A percentile compares a stretch with the other conserved stretches of the same genome.
phyloP scores from a whole-genome alignment of 1,140 invertebrate species.

The Oryctes rhinoceros region DNA sequence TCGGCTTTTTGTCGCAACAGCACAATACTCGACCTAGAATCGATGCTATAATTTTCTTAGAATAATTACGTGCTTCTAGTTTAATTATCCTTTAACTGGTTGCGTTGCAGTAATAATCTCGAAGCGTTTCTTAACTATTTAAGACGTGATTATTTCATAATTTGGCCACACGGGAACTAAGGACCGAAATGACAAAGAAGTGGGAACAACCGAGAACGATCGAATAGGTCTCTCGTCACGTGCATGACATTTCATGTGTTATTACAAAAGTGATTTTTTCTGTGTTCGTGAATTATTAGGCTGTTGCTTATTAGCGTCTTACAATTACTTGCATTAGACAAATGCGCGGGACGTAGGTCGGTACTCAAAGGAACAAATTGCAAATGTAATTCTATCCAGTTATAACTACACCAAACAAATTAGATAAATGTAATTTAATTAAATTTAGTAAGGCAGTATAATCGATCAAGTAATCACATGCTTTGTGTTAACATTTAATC shows the following conservation, averaged over 20 bases:
- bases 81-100: slow-evolving; percentile 9
- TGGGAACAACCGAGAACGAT: background rate
- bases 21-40: background rate
- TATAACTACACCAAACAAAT: too few relatives aligned
- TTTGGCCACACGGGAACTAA: slow-evolving; percentile 11
- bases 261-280: background rate
- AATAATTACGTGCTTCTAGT: slow-evolving; percentile 2
- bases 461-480: too few relatives aligned
- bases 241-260: background rate
- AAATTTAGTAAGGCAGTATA: too few relatives aligned
- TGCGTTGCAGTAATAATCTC: background rate
- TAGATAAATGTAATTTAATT: too few relatives aligned
- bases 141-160: slow-evolving; percentile 33
- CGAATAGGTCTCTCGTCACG: background rate
- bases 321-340: too few relatives aligned
- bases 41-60: background rate
- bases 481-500: too few relatives aligned
- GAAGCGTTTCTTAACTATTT: background rate
- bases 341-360: too few relatives aligned
- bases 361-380: too few relatives aligned
- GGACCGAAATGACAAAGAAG: background rate
- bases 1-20: background rate
- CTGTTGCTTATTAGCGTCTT: too few relatives aligned
- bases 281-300: background rate
- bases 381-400: too few relatives aligned